Evolutionary conservation across 2,113 vertebrate genomes (phyloP), one percentile per base, ranked within the genome.

Genomic region (Nycticryphes semicollaris): DNA sequence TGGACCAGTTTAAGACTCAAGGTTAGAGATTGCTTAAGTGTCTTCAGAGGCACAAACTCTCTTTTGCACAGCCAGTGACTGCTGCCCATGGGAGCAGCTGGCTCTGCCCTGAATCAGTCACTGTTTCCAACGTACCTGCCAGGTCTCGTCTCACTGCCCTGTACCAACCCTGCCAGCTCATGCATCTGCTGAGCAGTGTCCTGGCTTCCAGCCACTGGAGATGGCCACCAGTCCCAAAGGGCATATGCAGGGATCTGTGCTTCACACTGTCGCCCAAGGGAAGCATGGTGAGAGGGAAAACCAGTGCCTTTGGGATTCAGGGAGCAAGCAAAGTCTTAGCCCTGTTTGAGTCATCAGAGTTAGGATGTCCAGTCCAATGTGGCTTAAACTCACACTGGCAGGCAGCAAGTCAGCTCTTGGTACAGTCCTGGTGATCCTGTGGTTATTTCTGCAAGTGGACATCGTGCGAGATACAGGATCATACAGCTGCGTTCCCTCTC

Each of bases 51-150:
- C 2, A 0, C 79, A 59, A 17, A 18, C 20, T 51, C 28, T 63
- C 22, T 64, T 67, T 37, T 18, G 45, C 10, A 8, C 39, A 51
- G 19, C 47, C 47, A 67, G 33, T 53, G 33, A 35, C 53, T 47
- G 33, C 31, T 81, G 63, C 28, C 43, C 51, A 39, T 0, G 4
- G 19, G 19, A 70, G 23, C 47, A 47, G 41, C 41, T 0, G 0
- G 15, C 64, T 63, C 47, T 45, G 14, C 24, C 48, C 76, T 67
- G n/a, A 77, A 62, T 35, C 81, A 25, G 64, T 47, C 70, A 31
- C 35, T n/a, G 37, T n/a, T 69, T 84, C 63, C 64, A 54, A 10
- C 0, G 0, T 70, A 39, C n/a, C 59, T 50, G 24, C 47, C 24
- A 48, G 51, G 17, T 82, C 81, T 73, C 75, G 81, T 39, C 39